phyloP scores from a whole-genome alignment of 2,113 vertebrate species.

The Zeus faber region DNA sequence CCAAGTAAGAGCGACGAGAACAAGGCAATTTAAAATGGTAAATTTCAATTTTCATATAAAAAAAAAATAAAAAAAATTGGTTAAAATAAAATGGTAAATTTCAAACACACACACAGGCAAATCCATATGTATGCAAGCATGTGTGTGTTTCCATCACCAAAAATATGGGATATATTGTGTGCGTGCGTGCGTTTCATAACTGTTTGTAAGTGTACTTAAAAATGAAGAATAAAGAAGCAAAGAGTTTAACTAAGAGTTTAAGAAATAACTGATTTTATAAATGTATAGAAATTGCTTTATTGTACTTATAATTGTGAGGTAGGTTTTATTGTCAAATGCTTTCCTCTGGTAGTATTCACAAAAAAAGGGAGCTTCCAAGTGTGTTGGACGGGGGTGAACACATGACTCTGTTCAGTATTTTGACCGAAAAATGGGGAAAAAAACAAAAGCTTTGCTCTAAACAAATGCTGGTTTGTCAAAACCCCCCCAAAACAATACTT shows the following conservation, averaged over 20 bases:
- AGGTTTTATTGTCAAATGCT: conserved; percentile 26
- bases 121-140: conserved; percentile 61
- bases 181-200: conserved; percentile 39
- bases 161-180: conserved; percentile 41
- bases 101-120: conserved; percentile 5
- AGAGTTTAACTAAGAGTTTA: conserved; percentile 45
- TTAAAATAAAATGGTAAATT: conserved; percentile 13
- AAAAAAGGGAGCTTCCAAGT: conserved; percentile 58
- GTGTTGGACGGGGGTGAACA: conserved; percentile 17
- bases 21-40: conserved; percentile 9
- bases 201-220: conserved; percentile 75
- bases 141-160: conserved; percentile 55
- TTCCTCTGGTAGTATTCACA: conserved; percentile 36
- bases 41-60: too few species aligned
- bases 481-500: conserved; percentile 10
- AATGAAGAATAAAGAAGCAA: conserved; percentile 66
- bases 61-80: too few species aligned
- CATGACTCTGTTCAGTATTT: conserved; percentile 61
- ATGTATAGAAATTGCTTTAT: conserved; percentile 55
- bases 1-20: conserved; percentile 7
- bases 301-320: conserved; percentile 48
- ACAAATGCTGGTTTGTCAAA: conserved; percentile 55
- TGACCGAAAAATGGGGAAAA: conserved; percentile 46
- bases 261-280: conserved; percentile 70
- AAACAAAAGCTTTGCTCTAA: conserved; percentile 44